phyloP scores from a whole-genome alignment of 53 echinoderm and acorn worm species.

The Antedon mediterranea region DNA sequence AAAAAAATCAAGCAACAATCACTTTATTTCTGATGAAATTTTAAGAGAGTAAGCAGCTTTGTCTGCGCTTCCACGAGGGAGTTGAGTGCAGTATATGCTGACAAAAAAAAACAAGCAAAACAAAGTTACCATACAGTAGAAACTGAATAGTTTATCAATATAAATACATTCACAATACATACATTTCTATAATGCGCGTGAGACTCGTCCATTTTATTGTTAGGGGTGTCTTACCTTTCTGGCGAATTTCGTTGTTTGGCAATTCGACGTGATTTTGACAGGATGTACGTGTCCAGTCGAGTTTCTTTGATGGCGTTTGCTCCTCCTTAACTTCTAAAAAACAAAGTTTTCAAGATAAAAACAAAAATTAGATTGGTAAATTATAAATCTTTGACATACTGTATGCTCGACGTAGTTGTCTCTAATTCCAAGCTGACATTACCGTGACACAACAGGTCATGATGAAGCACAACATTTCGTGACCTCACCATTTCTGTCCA shows the following conservation, averaged over 20 bases:
- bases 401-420: too few relatives aligned
- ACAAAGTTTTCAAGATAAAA: too few relatives aligned
- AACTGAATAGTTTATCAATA: too few relatives aligned
- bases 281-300: background rate
- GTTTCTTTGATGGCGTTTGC: background rate
- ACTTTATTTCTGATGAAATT: background rate
- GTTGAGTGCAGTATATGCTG: background rate
- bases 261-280: background rate
- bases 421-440: too few relatives aligned
- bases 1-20: too few relatives aligned
- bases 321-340: background rate
- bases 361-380: background rate
- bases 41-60: background rate
- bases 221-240: background rate
- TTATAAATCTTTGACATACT: too few relatives aligned
- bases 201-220: background rate
- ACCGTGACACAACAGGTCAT: constrained; percentile 20
- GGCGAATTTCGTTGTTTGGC: background rate
- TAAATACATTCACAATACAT: too few relatives aligned
- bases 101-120: too few relatives aligned
- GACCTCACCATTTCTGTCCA: constrained; percentile 24
- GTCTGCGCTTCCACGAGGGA: background rate
- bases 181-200: background rate
- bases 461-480: constrained; percentile 21
- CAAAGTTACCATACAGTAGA: too few relatives aligned